Base-by-base conservation (phyloP, 1,140 invertebrate genomes). In the Myzus persicae region DNA sequence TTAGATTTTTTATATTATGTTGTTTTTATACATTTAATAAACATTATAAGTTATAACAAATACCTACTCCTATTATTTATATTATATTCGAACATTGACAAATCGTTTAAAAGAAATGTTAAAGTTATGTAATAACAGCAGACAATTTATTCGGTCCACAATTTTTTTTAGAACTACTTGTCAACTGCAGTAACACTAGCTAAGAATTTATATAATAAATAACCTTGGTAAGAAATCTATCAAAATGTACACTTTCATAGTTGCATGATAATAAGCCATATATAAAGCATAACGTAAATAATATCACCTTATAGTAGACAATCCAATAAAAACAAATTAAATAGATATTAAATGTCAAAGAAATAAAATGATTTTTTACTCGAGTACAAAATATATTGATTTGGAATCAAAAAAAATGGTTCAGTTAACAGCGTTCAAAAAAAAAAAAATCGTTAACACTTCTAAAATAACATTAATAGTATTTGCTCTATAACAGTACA, bases 401-500 rank as follows among this genome's bases (percentile, higher is more conserved):
- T 67, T 67, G 31, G 3, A 67, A 67, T 67, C 31, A 67, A 67
- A 4, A n/a, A 67, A 76, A 76, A 76, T 76, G 31, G n/a, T 76
- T 76, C n/a, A n/a, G 31, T 76, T 76, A 14, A 67, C 31, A 76
- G 18, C 14, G 59, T 18, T 18, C 11, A n/a, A 26, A 24, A 7
- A n/a, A 67, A 54, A 59, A 59, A n/a, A 76, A n/a, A n/a, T 14
- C n/a, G 59, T 76, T 76, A 76, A 76, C 59, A 76, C 59, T 76
- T 76, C n/a, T 76, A 76, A 76, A 76, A n/a, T 76, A 76, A n/a
- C 59, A 76, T 76, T 76, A n/a, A 76, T n/a, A 76, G 59, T n/a
- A n/a, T 76, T n/a, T 76, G 31, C 20, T n/a, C 31, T 67, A 20
- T 76, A 76, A 18, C n/a, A 76, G 31, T 18, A n/a, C n/a, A 76